Base-by-base conservation (phyloP, 2,888 invertebrate species). In the Limenitis camilla region DNA sequence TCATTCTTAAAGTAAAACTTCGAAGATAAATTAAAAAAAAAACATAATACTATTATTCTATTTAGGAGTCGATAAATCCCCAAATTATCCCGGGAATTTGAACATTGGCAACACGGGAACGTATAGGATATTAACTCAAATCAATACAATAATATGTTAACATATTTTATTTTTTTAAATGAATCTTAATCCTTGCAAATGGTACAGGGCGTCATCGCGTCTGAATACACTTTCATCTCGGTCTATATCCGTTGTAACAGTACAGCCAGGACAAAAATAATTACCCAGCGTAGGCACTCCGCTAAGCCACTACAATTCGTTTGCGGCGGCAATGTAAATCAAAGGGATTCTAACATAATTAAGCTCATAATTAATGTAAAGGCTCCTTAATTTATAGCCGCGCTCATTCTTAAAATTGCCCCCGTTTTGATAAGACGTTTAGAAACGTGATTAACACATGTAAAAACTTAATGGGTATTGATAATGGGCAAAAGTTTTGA, bases 301-400 rank as follows among this genome's bases (percentile, higher is more conserved):
- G 75, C 73, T 87, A 87, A 87, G 84, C 85, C 84, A 80, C 74
- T 78, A 79, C 85, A 80, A 80, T 84, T 83, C 85, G 83, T 83
- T 83, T 76, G 84, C 78, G 84, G 85, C 78, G 76, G 81, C 83
- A 78, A 76, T 76, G 82, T 87, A 86, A 86, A 87, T 87, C 86
- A 87, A 87, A 85, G 85, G 84, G 85, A 86, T 82, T 84, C 83
- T 77, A 67, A 83, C 78, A 81, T 83, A 82, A 87, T 86, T 85
- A 85, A 85, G 84, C 83, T 80, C 77, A 85, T 85, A 86, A 86
- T 86, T 85, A 85, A 86, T 85, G 84, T 83, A 82, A 82, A 81
- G 78, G 75, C 81, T 77, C 68, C 71, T 74, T 85, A 82, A 85
- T 85, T 85, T 85, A 85, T 85, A 82, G 83, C 70, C 74, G 70